Percentiles rank a stretch among this genome's conserved stretches.
These are phyloP conservation scores for Ochotona princeps DNA, from an alignment of 2,113 vertebrate species.

Conservation along the genomic window DNA sequence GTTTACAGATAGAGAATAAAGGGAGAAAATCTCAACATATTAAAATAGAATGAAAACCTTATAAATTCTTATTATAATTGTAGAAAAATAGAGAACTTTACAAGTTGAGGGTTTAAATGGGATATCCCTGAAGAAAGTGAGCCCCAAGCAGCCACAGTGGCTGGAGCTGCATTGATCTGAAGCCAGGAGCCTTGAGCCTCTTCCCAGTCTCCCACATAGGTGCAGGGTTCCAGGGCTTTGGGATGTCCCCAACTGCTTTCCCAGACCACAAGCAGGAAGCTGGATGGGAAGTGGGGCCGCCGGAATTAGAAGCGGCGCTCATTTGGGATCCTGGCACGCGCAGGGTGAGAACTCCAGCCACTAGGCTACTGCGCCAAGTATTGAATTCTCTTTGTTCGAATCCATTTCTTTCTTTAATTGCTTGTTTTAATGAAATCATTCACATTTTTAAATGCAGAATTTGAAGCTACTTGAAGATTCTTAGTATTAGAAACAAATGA, in stretches of 20 bases:
- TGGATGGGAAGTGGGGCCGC: too few relatives aligned
- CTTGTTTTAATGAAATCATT: background rate
- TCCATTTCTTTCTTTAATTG: background rate
- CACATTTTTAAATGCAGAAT: constrained; percentile 9
- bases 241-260: too few relatives aligned
- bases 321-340: too few relatives aligned
- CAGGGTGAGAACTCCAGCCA: too few relatives aligned
- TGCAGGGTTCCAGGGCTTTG: too few relatives aligned
- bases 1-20: background rate
- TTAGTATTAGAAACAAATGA: background rate
- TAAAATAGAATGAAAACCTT: background rate
- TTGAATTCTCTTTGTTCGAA: background rate
- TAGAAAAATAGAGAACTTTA: background rate
- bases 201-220: too few relatives aligned
- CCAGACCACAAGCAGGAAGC: too few relatives aligned
- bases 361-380: too few relatives aligned
- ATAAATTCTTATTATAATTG: background rate
- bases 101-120: background rate
- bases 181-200: too few relatives aligned
- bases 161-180: too few relatives aligned
- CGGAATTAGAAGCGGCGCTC: too few relatives aligned
- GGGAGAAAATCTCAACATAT: background rate
- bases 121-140: background rate
- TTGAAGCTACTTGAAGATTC: background rate
- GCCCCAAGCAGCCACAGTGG: too few relatives aligned